Evolutionary conservation across 2,888 invertebrate genomes (phyloP).

Genomic region (Nezara viridula): DNA sequence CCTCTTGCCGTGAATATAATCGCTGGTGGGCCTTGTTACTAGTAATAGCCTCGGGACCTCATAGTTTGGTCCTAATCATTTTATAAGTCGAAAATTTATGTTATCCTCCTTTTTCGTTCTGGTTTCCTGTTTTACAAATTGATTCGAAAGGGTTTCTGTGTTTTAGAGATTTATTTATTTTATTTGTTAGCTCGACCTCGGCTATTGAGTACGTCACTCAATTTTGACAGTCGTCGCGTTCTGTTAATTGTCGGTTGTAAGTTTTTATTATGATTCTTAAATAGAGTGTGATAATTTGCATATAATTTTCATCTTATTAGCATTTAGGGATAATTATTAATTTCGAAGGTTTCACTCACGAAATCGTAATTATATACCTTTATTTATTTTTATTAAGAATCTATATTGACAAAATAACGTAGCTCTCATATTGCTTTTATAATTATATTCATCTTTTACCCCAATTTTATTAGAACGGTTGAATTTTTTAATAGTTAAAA

Average conservation of each 20-base stretch:
- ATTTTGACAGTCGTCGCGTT: slow-evolving; percentile 20
- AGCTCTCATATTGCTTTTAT: no score
- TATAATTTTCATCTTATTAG: slow-evolving; percentile 2
- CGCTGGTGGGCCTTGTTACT: slow-evolving; percentile 18
- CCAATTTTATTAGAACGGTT: no score
- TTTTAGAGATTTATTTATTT: slow-evolving; percentile 6
- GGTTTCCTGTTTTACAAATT: slow-evolving; percentile 41
- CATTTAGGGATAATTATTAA: not conserved
- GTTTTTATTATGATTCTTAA: not conserved
- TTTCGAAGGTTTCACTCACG: not conserved
- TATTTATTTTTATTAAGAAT: no score
- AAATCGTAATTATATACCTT: no score
- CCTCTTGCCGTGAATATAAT: slow-evolving; percentile 45
- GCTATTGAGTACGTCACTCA: not conserved
- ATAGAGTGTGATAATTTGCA: not conserved
- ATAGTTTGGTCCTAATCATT: slow-evolving; percentile 40
- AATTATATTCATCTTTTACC: no score
- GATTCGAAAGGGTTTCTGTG: slow-evolving; percentile 34
- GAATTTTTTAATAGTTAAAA: no score
- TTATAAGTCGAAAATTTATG: slow-evolving; percentile 39
- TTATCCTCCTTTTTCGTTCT: not conserved
- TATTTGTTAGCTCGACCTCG: not conserved
- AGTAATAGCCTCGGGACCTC: slow-evolving; percentile 39
- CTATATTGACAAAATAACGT: no score
- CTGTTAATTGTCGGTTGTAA: slow-evolving; percentile 22